Conservation (phyloP, 2,113 vertebrate genomes). For the Chauna torquata region DNA sequence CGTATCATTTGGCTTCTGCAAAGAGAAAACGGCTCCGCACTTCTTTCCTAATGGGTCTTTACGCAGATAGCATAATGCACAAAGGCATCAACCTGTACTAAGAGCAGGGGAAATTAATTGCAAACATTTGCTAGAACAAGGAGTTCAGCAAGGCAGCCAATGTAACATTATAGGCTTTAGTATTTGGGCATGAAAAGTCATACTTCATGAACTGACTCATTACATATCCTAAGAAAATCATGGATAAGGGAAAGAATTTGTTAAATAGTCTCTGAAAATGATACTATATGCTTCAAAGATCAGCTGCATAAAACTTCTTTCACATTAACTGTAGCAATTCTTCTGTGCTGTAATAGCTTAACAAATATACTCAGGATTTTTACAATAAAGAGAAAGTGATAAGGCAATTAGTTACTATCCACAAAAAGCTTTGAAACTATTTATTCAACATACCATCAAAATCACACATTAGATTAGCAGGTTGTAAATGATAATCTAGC, state of each 20-base stretch:
- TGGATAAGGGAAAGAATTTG: background rate
- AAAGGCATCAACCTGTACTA: background rate
- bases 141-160: background rate
- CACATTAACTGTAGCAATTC: slow-evolving; percentile 35
- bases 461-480: slow-evolving; percentile 58
- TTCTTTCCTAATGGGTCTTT: background rate
- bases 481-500: slow-evolving; percentile 32
- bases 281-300: slow-evolving; percentile 32
- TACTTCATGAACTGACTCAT: background rate
- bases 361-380: slow-evolving; percentile 41
- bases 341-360: slow-evolving; percentile 26
- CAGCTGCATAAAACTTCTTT: slow-evolving; percentile 36
- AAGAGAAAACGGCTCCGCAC: background rate
- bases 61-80: background rate
- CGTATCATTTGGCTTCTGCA: background rate
- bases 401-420: slow-evolving; percentile 36
- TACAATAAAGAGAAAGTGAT: slow-evolving; percentile 27
- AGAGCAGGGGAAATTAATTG: background rate
- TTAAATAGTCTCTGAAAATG: slow-evolving; percentile 28
- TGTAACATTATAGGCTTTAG: background rate
- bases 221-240: slow-evolving; percentile 2
- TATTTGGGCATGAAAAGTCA: background rate
- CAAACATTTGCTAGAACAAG: background rate
- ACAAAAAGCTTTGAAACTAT: slow-evolving; percentile 46
- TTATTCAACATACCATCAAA: slow-evolving; percentile 45